Conservation (phyloP, 2,888 invertebrate species). For the Nemotelus nigrinus region DNA sequence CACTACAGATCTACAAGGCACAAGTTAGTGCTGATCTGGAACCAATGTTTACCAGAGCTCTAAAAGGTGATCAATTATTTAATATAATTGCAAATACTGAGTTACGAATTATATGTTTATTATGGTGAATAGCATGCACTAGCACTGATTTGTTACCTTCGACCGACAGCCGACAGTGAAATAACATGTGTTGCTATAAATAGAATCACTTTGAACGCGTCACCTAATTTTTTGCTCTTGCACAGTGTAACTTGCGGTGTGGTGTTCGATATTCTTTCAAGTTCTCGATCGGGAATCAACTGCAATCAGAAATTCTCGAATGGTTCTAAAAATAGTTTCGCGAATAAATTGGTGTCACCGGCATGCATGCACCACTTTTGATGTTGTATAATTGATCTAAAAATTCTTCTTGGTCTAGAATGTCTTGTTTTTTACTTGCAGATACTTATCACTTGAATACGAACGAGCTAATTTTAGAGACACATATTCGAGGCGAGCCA, state of each 20-base stretch:
- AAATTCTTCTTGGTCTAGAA: conserved; percentile 15
- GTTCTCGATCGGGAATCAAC: conserved; percentile 14
- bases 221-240: neutral
- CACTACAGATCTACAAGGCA: conserved; percentile 74
- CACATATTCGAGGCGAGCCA: conserved; percentile 79
- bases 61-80: conserved; percentile 69
- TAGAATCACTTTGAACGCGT: conserved; percentile 25
- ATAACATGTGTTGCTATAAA: no score
- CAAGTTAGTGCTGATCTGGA: conserved; percentile 70
- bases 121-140: no score
- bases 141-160: no score
- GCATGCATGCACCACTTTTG: neutral
- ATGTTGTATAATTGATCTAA: conserved; percentile 25
- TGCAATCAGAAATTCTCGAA: neutral
- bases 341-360: neutral
- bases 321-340: conserved; percentile 11
- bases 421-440: conserved; percentile 56
- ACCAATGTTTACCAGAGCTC: conserved; percentile 78
- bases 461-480: conserved; percentile 81
- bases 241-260: neutral
- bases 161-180: no score
- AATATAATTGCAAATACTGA: conserved; percentile 45
- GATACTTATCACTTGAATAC: conserved; percentile 78
- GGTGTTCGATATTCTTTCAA: neutral
- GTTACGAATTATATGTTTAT: no score